Evolutionary conservation across 2,797 vertebrate genomes (phyloP).

Genomic region (Rallus crepitans): DNA sequence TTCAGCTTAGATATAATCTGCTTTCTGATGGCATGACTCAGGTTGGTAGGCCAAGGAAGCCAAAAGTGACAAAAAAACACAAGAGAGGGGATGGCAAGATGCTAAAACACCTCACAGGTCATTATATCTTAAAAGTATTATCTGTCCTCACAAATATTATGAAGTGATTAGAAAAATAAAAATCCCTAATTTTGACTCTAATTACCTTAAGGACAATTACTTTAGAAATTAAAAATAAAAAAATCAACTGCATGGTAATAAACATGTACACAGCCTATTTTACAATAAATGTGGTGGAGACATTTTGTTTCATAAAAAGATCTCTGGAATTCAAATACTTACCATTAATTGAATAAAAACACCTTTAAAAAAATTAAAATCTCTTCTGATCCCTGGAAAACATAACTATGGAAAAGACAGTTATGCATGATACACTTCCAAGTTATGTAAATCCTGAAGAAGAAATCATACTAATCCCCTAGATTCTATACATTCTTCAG

Average conservation of each 20-base stretch:
- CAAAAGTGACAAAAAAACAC: background rate
- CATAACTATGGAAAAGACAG: background rate
- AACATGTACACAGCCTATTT: accelerated
- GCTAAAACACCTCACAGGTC: background rate
- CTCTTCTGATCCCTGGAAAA: background rate
- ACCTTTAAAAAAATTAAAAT: background rate
- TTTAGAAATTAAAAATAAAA: background rate
- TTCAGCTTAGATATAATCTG: background rate
- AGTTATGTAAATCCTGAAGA: constrained; percentile 13
- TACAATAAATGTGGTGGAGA: background rate
- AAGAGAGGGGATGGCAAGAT: background rate
- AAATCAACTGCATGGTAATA: background rate
- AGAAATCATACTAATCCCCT: background rate
- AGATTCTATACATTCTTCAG: background rate
- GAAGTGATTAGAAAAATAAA: background rate
- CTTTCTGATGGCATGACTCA: background rate
- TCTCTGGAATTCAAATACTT: background rate
- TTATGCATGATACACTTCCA: background rate
- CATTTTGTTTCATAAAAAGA: background rate
- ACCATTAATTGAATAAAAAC: background rate
- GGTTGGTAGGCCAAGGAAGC: background rate
- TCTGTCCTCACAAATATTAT: background rate
- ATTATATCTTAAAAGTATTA: background rate
- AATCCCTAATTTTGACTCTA: background rate
- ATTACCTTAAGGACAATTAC: background rate